Conservation (phyloP, 2,113 vertebrate species). For the Dascyllus trimaculatus region DNA sequence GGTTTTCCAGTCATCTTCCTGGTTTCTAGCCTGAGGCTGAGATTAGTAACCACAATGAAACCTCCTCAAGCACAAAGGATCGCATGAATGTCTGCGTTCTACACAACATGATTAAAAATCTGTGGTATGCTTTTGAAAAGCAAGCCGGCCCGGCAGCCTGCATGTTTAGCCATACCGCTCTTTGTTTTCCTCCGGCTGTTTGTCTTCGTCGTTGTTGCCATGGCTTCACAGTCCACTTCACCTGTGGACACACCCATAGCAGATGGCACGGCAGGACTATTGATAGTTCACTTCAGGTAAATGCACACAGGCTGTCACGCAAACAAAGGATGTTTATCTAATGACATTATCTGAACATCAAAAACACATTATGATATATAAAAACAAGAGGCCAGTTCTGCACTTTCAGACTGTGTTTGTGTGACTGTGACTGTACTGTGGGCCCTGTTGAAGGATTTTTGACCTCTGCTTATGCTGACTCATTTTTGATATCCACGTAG, state of each 20-base stretch:
- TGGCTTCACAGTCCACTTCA: background rate
- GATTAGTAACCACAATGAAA: background rate
- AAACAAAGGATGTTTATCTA: background rate
- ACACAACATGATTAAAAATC: background rate
- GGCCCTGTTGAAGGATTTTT: background rate
- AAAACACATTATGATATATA: too few relatives aligned
- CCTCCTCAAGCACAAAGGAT: background rate
- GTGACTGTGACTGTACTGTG: background rate
- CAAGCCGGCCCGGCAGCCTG: background rate
- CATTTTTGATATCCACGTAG: background rate
- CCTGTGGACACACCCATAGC: slow-evolving; percentile 43
- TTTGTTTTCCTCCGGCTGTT: slow-evolving; percentile 25
- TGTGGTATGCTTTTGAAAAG: background rate
- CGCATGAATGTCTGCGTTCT: background rate
- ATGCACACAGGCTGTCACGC: background rate
- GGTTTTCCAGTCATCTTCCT: background rate
- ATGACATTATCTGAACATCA: background rate
- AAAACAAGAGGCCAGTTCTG: too few relatives aligned
- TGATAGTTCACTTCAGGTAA: slow-evolving; percentile 4
- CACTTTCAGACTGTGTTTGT: background rate
- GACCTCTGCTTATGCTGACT: background rate
- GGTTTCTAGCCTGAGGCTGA: background rate
- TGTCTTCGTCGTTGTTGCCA: slow-evolving; percentile 21
- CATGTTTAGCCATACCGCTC: background rate
- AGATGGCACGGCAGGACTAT: slow-evolving; percentile 11